These are phyloP conservation scores for Nothocercus nigrocapillus DNA, from an alignment of 2,113 vertebrate species.

Conservation along the genomic window DNA sequence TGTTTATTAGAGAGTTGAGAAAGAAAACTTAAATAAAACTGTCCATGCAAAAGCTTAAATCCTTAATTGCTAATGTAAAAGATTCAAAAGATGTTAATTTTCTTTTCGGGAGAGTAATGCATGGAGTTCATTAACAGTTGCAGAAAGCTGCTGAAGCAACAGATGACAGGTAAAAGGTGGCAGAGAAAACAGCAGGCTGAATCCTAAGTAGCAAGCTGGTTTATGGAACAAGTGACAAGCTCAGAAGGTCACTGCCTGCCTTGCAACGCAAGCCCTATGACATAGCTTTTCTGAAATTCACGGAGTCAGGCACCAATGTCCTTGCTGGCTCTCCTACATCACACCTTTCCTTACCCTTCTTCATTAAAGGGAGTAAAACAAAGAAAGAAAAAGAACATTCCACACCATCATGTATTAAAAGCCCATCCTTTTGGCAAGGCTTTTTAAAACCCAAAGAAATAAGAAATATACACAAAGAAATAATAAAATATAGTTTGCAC, in stretches of 20 bases:
- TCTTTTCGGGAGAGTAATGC: not conserved
- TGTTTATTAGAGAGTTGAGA: not conserved
- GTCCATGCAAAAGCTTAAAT: not conserved
- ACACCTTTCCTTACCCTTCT: not conserved
- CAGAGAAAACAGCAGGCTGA: not conserved
- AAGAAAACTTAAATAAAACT: not conserved
- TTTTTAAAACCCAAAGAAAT: no score
- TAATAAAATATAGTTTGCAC: not conserved
- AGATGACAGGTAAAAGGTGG: not conserved
- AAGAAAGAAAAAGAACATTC: not conserved
- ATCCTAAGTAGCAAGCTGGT: not conserved
- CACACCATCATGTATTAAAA: not conserved
- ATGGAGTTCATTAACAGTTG: not conserved
- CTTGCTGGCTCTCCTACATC: not conserved
- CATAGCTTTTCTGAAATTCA: not conserved
- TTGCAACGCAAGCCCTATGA: not conserved
- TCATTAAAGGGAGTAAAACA: not conserved
- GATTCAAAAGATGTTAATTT: no score
- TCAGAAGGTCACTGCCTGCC: not conserved
- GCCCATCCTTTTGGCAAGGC: not conserved
- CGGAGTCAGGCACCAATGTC: not conserved
- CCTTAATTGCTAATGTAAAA: not conserved
- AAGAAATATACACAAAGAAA: not conserved
- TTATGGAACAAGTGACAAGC: not conserved
- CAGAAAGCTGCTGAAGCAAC: not conserved